phyloP scores from a whole-genome alignment of 2,888 invertebrate genomes.

The Fragum sueziense region DNA sequence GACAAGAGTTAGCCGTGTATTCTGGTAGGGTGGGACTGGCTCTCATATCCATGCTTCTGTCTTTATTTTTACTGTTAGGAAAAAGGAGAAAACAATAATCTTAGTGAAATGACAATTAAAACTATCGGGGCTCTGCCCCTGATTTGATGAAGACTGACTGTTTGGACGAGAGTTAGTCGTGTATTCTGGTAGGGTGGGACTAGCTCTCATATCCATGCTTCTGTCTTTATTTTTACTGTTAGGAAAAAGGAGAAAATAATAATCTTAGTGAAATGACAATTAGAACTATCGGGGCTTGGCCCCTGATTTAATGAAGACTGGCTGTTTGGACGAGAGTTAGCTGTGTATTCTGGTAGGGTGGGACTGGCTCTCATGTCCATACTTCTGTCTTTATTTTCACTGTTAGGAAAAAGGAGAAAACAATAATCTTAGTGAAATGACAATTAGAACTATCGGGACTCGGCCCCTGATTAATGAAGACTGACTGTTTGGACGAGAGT shows the following conservation, averaged over 20 bases:
- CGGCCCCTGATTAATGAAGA: no score
- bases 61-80: conserved; percentile 42
- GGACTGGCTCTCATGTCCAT: conserved; percentile 26
- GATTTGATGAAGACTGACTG: conserved; percentile 11
- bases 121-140: conserved; percentile 88
- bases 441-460: no score
- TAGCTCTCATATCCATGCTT: conserved; percentile 14
- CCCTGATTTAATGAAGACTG: no score
- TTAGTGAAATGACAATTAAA: no score
- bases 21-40: conserved; percentile 44
- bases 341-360: conserved; percentile 44
- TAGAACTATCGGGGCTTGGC: no score
- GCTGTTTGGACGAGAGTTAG: conserved; percentile 5
- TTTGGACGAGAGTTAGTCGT: conserved; percentile 10
- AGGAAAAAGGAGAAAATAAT: no score
- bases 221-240: conserved; percentile 37
- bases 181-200: conserved; percentile 44
- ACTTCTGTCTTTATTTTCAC: conserved; percentile 25
- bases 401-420: no score
- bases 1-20: conserved; percentile 15
- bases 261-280: no score
- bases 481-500: conserved; percentile 6
- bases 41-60: conserved; percentile 6
- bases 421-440: no score
- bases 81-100: no score